Evolutionary conservation across 2,888 invertebrate species (phyloP), one percentile per base, ranked within the genome.

Genomic region (Leptothorax acervorum): DNA sequence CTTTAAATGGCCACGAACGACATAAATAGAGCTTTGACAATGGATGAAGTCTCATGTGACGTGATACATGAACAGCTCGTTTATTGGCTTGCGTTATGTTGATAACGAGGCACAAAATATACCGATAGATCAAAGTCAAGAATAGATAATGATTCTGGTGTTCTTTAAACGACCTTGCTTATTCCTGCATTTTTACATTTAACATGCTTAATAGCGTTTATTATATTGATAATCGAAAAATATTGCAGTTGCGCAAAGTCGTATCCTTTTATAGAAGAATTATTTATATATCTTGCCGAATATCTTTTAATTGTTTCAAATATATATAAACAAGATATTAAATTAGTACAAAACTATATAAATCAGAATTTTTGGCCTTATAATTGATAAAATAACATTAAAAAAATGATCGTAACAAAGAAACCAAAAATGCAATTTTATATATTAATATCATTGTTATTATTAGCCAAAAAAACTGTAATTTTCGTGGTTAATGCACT

Each of bases 51-150:
- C 15, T 45, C 35, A 23, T 73, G 18, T 45, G 45, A 57, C 8
- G 23, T 51, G 42, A 63, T 53, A 51, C 51, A 62, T 39, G 63
- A 57, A 70, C 31, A 23, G 23, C 5, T 60, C 57, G 53, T 63
- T 65, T 76, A 65, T 82, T 63, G 28, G 31, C n/a, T 71, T 70
- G 78, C 18, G 6, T 66, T 31, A 35, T 28, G 45, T 28, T 31
- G 31, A 81, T 81, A 60, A 73, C 18, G 73, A 81, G 18, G 12
- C 35, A 45, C 35, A 11, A 71, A 79, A 79, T 79, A 79, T 79
- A 12, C 5, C 73, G 60, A 79, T 78, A 79, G 60, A 18, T 79
- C 57, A 11, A 18, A 23, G 51, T 48, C 15, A 18, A n/a, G 66
- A 78, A 55, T 68, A 53, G n/a, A 76, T 11, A 65, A 51, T 6